These are phyloP conservation scores for Chionoecetes opilio DNA, from an alignment of 1,140 invertebrate species.

Conservation along the genomic window DNA sequence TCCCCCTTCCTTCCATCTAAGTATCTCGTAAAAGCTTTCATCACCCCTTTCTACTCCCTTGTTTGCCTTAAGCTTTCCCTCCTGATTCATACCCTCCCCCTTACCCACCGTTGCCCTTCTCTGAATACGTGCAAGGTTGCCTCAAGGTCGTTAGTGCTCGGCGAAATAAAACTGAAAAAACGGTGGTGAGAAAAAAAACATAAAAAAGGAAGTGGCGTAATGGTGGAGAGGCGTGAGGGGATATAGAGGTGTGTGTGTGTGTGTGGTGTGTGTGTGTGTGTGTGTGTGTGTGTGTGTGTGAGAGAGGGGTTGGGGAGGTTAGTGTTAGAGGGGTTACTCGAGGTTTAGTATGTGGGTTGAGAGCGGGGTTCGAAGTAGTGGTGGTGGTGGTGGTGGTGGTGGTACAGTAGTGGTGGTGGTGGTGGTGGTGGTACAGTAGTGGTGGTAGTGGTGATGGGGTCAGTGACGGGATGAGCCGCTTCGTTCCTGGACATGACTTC, in stretches of 20 bases:
- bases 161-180: not conserved
- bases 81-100: not conserved
- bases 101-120: not conserved
- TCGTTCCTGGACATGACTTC: not conserved
- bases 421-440: not conserved
- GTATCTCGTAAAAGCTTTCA: no score
- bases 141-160: not conserved
- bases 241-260: not conserved
- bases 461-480: not conserved
- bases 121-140: not conserved
- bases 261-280: conserved; percentile 13
- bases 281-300: not conserved
- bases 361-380: not conserved
- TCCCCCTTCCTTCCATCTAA: not conserved
- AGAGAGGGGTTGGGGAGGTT: not conserved
- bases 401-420: conserved; percentile 7
- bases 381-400: not conserved
- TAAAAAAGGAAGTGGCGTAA: not conserved
- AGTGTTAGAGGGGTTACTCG: not conserved
- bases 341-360: not conserved
- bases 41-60: no score
- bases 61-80: not conserved
- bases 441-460: not conserved
- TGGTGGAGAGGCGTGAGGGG: not conserved
- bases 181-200: no score